Percentiles rank a stretch among this genome's conserved stretches.
Evolutionary conservation across 2,113 vertebrate genomes (phyloP).

Genomic region (Apodemus sylvaticus): DNA sequence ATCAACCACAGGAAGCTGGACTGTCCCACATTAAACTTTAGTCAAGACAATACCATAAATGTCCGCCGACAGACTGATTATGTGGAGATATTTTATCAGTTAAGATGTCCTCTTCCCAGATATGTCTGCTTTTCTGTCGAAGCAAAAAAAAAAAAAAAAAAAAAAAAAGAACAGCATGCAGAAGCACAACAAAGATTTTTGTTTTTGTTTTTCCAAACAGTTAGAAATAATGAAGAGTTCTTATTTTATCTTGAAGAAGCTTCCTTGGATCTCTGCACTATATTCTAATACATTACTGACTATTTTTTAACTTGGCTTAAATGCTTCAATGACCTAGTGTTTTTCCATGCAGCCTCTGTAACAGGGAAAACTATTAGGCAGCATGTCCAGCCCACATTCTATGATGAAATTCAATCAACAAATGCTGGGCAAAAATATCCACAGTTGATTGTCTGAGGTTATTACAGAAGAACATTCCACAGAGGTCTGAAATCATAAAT

Average conservation of each 20-base stretch:
- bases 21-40: background rate
- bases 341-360: conserved; percentile 29
- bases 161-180: background rate
- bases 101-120: background rate
- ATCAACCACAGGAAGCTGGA: background rate
- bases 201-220: background rate
- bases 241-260: conserved; percentile 20
- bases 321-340: conserved; percentile 8
- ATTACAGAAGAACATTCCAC: background rate
- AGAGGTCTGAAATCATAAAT: background rate
- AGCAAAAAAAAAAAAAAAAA: background rate
- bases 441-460: background rate
- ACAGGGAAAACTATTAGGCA: conserved; percentile 28
- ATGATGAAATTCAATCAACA: conserved; percentile 47
- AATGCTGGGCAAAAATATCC: background rate
- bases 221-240: background rate
- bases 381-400: background rate
- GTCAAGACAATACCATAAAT: background rate
- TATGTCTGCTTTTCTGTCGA: background rate
- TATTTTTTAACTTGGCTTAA: conserved; percentile 38
- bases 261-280: background rate
- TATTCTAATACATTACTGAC: background rate
- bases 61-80: too few relatives aligned
- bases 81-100: background rate
- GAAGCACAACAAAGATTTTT: background rate